Evolutionary conservation across 2,797 vertebrate genomes (phyloP), one percentile per base, ranked within the genome.

Genomic region (Clarias pachynema): DNA sequence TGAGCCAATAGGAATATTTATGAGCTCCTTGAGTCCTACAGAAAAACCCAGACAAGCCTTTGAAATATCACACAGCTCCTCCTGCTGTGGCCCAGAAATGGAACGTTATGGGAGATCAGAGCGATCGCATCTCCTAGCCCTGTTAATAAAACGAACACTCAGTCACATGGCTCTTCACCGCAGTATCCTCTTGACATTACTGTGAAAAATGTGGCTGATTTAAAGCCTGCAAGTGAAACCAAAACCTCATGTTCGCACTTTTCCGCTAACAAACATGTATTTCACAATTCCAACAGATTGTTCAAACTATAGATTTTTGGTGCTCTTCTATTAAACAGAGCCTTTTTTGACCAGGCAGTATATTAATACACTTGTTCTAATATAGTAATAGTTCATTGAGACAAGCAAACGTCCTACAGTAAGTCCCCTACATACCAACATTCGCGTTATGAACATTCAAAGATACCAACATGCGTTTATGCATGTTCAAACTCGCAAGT

Each of bases 1-100:
- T 29, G 44, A 77, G 82, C 82, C 37, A 84, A 86, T 69, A 44
- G 83, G 79, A 89, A 90, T 90, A 91, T 91, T 89, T 86, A 92
- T 91, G 89, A 89, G 87, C 82, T 79, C 31, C 85, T 89, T 85
- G 83, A 85, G 86, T 40, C 56, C 49, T 29, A 79, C 37, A 31
- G 66, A 87, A 82, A 77, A 66, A 66, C 78, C 80, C 26, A 56
- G 26, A 88, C 29, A 73, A 87, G 69, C 69, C 86, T 87, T 89
- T 87, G 86, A 86, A 86, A 88, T 85, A 83, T 85, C 70, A 84
- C 81, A 37, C 56, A 26, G 60, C 83, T 82, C 31, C 44, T 84
- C 29, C 14, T 66, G 65, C 78, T 66, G 70, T 34, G n/a, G 56
- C 56, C 16, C 29, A 75, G 84, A 89, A 83, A 88, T 63, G 26